Base-by-base conservation (phyloP, 2,888 invertebrate species). In the Uloborus plumipes region DNA sequence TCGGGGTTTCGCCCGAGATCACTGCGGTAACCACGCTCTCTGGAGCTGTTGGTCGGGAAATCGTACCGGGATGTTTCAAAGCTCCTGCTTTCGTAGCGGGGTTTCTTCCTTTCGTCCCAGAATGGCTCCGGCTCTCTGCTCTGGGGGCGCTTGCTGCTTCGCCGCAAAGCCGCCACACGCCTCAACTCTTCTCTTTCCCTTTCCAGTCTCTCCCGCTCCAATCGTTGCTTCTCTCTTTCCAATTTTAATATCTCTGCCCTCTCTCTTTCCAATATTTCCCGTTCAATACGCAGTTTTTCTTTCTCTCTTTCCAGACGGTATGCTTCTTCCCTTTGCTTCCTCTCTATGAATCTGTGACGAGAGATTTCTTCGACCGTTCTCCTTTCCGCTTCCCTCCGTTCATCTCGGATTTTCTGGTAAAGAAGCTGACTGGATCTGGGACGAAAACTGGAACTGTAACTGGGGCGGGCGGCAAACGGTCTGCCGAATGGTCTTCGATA, bases 311-410 rank as follows among this genome's bases (percentile, higher is more conserved):
- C 94, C 71, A 96, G 91, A 71, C 95, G 93, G 62, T 93, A 92
- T 53, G 95, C 94, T 90, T 97, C 96, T 88, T 94, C 94, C 6
- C 95, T 92, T 88, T 96, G 95, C 14, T 94, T 92, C 3, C 95
- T 91, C 88, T 96, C 95, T 15, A 94, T 92, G 87, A 95, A 95
- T 7, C 94, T 91, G 86, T 94, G 93, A 39, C 94, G 92, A 61
- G 93, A 92, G 86, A 93, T 92, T 87, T 95, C 94, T 86, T 94
- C 93, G 71, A 94, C 92, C 50, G 95, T 91, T 62, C 95, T 91
- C 22, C 96, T 92, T 15, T 62, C 62, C 4, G 62, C 62, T 87
- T 95, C 95, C 39, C 95, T 92, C 71, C 93, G 39, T 18, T 64
- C 64, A 18, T 64, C 64, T 47, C 64, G 31, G 11, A 82, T 31